Percentiles rank a stretch among this genome's conserved stretches.
Conservation (phyloP, 2,888 invertebrate genomes). For the Stramonita haemastoma region DNA sequence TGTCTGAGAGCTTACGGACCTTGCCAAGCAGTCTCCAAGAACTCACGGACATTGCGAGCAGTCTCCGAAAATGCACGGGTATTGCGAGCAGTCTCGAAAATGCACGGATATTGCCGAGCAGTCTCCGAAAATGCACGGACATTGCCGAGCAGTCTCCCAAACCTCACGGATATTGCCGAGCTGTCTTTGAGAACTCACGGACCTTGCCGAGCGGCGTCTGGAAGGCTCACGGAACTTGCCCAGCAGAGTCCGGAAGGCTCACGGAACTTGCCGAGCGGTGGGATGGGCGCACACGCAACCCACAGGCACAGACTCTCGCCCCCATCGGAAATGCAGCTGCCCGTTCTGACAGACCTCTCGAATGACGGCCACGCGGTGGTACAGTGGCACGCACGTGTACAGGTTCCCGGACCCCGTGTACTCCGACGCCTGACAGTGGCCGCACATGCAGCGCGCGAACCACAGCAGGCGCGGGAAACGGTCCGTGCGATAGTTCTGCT, state of each 20-base stretch:
- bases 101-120: background rate
- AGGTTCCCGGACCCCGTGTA: background rate
- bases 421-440: conserved; percentile 36
- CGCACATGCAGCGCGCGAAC: conserved; percentile 46
- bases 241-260: background rate
- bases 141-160: background rate
- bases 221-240: no score
- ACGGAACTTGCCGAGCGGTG: conserved; percentile 24
- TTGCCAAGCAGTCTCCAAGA: background rate
- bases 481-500: conserved; percentile 42
- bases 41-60: background rate
- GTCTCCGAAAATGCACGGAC: background rate
- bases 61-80: background rate
- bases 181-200: no score
- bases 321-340: conserved; percentile 40
- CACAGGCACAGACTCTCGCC: conserved; percentile 37
- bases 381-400: conserved; percentile 38
- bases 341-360: conserved; percentile 34
- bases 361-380: conserved; percentile 44
- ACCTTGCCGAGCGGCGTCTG: no score
- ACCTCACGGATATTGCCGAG: no score
- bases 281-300: conserved; percentile 42
- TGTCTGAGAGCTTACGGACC: background rate
- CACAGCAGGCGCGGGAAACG: conserved; percentile 44
- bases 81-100: background rate